These are phyloP conservation scores for Neodontobutis hainanensis DNA, from an alignment of 2,113 vertebrate species.

Conservation along the genomic window DNA sequence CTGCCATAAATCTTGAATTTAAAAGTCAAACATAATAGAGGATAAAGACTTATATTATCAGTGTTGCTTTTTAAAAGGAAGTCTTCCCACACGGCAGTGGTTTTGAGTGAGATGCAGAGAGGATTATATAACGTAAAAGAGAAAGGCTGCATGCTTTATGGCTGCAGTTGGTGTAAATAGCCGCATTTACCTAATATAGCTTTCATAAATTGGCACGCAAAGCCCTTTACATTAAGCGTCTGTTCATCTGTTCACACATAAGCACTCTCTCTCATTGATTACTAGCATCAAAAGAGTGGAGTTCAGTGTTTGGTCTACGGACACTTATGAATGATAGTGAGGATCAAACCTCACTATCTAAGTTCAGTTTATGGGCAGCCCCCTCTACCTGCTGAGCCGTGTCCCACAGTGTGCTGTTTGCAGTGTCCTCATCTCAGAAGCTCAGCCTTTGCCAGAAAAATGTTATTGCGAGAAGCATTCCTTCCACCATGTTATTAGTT, in stretches of 20 bases:
- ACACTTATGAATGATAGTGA: not conserved
- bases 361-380: no score
- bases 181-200: no score
- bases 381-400: no score
- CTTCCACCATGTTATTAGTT: no score
- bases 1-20: not conserved
- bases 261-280: not conserved
- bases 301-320: not conserved
- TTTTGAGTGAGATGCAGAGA: not conserved
- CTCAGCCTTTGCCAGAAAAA: no score
- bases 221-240: not conserved
- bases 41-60: not conserved
- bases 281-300: no score
- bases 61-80: not conserved
- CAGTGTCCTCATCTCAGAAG: no score
- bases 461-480: no score
- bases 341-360: no score
- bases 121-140: slow-evolving; percentile 22
- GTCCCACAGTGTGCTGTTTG: no score
- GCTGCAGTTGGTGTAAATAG: slow-evolving; percentile 1
- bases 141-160: slow-evolving; percentile 18
- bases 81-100: slow-evolving; percentile 2
- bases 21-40: not conserved
- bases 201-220: no score
- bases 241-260: not conserved